Evolutionary conservation across 2,113 vertebrate species (phyloP), one percentile per base, ranked within the genome.

Genomic region (Scolopax mira): DNA sequence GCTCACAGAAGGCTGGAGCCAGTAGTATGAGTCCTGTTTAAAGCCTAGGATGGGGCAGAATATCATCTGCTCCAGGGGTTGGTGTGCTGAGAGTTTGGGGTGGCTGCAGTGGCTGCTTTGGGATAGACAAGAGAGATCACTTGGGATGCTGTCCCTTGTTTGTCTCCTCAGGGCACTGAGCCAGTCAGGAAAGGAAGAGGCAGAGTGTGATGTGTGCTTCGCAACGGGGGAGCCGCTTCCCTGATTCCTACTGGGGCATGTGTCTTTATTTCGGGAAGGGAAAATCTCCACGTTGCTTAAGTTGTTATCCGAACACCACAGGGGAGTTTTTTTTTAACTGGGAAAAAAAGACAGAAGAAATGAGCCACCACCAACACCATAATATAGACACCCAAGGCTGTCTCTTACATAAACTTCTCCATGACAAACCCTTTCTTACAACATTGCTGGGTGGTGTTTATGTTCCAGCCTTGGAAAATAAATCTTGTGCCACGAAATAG

Each of bases 381-480:
- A 54, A 21, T 24, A 49, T 13, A 60, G 61, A 69, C 61, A 84
- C 12, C 10, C 41, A 61, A 33, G 52, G 35, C 30, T 84, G 89
- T 60, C 30, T 82, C 48, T 78, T 66, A 85, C 25, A 88, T 67
- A 95, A 85, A 74, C 33, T 10, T 64, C 52, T 64, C 42, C 74
- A 25, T 39, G 85, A 33, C 57, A 92, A 90, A 91, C 64, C 35
- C 19, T 77, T 89, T 75, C 88, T 85, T 52, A 51, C n/a, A 71
- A 22, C 37, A 39, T 75, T 81, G 35, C 73, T 7, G 37, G n/a
- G 30, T 5, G 5, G 24, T 73, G 88, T 96, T 97, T 88, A 61
- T 95, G 72, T 95, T 92, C 60, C 69, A 91, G 77, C 55, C 69
- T 79, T 57, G 72, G 71, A 78, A 94, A 95, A 92, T 88, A 93